Percentiles rank a stretch among this genome's conserved stretches.
These are phyloP conservation scores for Uloborus plumipes DNA, from an alignment of 2,888 invertebrate species.

Conservation along the genomic window DNA sequence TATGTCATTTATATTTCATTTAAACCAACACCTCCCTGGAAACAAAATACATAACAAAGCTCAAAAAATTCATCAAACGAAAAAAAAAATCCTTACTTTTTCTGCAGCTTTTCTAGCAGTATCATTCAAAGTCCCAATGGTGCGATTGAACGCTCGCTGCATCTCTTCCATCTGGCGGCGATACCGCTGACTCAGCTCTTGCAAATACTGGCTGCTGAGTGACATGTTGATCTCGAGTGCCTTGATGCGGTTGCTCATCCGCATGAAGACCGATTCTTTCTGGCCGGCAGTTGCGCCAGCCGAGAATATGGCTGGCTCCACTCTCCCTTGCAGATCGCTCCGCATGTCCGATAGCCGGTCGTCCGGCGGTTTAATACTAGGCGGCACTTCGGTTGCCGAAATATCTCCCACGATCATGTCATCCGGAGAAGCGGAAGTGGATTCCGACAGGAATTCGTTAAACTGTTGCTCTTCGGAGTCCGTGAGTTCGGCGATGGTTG, in stretches of 20 bases:
- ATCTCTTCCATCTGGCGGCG: conserved; percentile 97
- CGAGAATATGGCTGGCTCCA: conserved; percentile 36
- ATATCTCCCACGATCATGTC: not conserved
- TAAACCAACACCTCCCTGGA: too few relatives aligned
- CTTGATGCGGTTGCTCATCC: conserved; percentile 95
- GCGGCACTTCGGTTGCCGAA: conserved; percentile 27
- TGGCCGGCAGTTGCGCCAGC: conserved; percentile 72
- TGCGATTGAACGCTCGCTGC: conserved; percentile 76
- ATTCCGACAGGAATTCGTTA: conserved; percentile 30
- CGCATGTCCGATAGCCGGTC: conserved; percentile 30
- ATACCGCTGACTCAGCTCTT: conserved; percentile 94
- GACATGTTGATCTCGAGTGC: conserved; percentile 97
- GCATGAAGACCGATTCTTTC: conserved; percentile 95
- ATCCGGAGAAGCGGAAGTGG: conserved; percentile 12
- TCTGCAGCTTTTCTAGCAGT: conserved; percentile 76
- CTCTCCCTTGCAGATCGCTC: conserved; percentile 40
- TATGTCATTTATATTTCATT: too few relatives aligned
- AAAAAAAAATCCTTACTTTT: conserved; percentile 67
- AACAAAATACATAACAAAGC: not conserved
- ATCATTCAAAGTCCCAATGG: conserved; percentile 76
- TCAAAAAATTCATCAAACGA: not conserved
- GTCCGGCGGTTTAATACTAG: conserved; percentile 6
- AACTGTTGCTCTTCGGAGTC: conserved; percentile 47
- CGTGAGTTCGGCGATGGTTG: conserved; percentile 4
- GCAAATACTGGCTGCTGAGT: conserved; percentile 94